These are phyloP conservation scores for Drosophila pseudoobscura DNA, from an alignment of 1,140 invertebrate genomes.

Conservation along the genomic window DNA sequence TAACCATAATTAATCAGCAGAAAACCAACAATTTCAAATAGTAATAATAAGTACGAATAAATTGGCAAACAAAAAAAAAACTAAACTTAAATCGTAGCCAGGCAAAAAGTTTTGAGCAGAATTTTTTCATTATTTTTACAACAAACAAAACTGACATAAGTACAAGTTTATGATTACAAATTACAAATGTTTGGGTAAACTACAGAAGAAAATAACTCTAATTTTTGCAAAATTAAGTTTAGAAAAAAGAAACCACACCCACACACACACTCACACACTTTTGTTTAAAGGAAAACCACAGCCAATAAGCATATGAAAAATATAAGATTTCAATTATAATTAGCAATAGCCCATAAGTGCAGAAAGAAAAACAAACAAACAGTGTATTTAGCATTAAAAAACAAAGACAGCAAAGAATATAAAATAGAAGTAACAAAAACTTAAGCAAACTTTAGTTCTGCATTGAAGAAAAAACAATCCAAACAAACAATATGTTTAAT, in stretches of 20 bases:
- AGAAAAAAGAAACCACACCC: slow-evolving; percentile 3
- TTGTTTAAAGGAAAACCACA: slow-evolving; percentile 40
- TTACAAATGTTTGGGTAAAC: slow-evolving; percentile 38
- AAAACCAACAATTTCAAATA: slow-evolving; percentile 52
- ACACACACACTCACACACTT: slow-evolving; percentile 10
- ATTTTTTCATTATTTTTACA: slow-evolving; percentile 65
- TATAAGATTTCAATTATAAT: slow-evolving; percentile 61
- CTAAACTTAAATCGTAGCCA: slow-evolving; percentile 36
- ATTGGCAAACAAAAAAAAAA: slow-evolving; percentile 56
- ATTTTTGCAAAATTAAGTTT: slow-evolving; percentile 27
- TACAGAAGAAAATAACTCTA: slow-evolving; percentile 35
- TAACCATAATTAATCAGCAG: slow-evolving; percentile 69
- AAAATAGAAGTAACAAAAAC: slow-evolving; percentile 55
- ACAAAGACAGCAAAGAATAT: slow-evolving; percentile 30
- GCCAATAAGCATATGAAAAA: slow-evolving; percentile 73
- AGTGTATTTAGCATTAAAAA: slow-evolving; percentile 58
- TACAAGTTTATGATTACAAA: slow-evolving; percentile 61
- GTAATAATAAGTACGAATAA: slow-evolving; percentile 56
- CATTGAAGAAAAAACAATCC: slow-evolving; percentile 32
- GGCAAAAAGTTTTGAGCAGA: slow-evolving; percentile 44
- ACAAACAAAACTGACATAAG: slow-evolving; percentile 71
- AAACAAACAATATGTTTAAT: slow-evolving; percentile 41
- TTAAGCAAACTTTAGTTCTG: slow-evolving; percentile 54
- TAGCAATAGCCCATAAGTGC: slow-evolving; percentile 80
- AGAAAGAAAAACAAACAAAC: slow-evolving; percentile 29